phyloP scores from a whole-genome alignment of 2,797 vertebrate species.

The Triplophysa bombifrons region DNA sequence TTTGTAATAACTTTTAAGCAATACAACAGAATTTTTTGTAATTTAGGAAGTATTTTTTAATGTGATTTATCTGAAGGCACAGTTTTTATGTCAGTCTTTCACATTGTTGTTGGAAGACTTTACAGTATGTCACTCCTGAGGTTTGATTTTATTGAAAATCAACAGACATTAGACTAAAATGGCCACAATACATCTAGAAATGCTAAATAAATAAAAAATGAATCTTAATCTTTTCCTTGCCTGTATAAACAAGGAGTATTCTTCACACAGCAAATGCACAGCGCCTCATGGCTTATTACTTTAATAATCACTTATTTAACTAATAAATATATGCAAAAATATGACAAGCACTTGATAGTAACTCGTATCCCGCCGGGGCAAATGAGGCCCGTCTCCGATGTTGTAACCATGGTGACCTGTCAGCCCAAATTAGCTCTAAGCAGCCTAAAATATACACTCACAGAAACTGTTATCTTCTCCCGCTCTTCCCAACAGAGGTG shows the following conservation, averaged over 20 bases:
- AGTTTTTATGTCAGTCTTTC: no score
- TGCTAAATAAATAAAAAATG: not conserved
- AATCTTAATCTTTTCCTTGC: not conserved
- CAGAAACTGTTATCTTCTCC: not conserved
- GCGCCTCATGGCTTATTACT: not conserved
- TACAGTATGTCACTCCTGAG: no score
- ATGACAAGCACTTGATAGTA: not conserved
- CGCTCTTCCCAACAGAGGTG: constrained; percentile 79
- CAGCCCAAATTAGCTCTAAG: constrained; percentile 11
- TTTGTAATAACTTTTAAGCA: no score
- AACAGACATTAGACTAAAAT: no score
- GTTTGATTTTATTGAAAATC: no score
- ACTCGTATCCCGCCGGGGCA: constrained; percentile 5
- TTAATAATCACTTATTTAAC: constrained; percentile 7
- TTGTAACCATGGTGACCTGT: constrained; percentile 43
- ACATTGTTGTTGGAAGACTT: no score
- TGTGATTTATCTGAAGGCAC: no score
- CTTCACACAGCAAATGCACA: not conserved
- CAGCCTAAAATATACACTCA: constrained; percentile 24
- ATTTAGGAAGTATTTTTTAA: no score
- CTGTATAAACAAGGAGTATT: not conserved
- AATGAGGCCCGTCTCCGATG: constrained; percentile 15
- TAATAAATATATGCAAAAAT: constrained; percentile 25
- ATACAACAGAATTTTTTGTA: no score
- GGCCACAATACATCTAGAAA: no score